Evolutionary conservation across 2,888 invertebrate genomes (phyloP).

Genomic region (Clitarchus hookeri): DNA sequence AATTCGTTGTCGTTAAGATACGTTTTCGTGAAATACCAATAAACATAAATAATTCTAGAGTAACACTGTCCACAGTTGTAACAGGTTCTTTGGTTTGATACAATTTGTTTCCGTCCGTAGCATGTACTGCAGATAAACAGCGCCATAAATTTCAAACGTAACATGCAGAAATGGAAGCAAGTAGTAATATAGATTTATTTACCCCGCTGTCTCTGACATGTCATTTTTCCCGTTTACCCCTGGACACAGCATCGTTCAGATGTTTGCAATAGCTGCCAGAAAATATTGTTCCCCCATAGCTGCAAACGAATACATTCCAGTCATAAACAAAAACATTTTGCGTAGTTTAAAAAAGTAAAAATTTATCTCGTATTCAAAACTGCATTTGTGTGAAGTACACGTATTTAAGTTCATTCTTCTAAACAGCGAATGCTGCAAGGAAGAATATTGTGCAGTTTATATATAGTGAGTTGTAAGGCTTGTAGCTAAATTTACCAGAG

Average conservation of each 20-base stretch:
- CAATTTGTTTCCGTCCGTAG: not conserved
- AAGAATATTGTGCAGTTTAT: too few species aligned
- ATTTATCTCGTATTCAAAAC: too few species aligned
- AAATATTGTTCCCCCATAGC: not conserved
- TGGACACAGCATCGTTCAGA: not conserved
- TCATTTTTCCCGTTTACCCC: not conserved
- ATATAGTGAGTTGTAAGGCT: too few species aligned
- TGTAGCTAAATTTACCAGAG: too few species aligned
- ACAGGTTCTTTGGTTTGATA: not conserved
- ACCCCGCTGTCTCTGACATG: not conserved
- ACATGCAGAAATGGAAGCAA: not conserved
- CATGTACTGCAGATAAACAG: not conserved
- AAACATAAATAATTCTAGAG: too few species aligned
- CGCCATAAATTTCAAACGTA: not conserved
- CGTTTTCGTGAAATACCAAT: too few species aligned
- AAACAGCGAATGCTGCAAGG: too few species aligned
- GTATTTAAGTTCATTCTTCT: too few species aligned
- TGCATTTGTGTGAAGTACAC: too few species aligned
- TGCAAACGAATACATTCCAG: not conserved
- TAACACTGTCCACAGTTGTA: too few species aligned
- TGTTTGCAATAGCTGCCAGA: not conserved
- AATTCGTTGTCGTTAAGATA: too few species aligned
- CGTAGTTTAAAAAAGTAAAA: not conserved
- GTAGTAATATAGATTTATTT: not conserved
- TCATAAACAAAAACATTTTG: not conserved